Evolutionary conservation across 2,797 vertebrate species (phyloP).

Genomic region (Varecia variegata): DNA sequence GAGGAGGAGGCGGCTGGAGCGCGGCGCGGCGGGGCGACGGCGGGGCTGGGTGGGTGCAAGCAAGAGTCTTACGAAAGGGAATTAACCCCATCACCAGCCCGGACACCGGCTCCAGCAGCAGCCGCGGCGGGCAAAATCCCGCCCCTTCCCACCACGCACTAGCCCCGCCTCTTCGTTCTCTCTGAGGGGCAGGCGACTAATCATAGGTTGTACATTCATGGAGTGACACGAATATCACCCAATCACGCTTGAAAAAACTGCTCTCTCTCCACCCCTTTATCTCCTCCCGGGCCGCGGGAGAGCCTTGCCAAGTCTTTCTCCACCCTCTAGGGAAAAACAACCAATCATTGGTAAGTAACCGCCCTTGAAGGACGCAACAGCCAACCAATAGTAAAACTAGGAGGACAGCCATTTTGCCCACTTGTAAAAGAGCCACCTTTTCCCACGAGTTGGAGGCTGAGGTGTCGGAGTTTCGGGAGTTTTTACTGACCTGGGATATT

Average conservation of each 20-base stretch:
- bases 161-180: constrained; percentile 54
- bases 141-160: constrained; percentile 77
- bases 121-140: constrained; percentile 80
- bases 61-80: constrained; percentile 78
- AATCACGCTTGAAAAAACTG: neutral
- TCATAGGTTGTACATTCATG: neutral
- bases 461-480: constrained; percentile 39
- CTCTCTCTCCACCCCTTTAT: constrained; percentile 57
- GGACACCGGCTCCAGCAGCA: constrained; percentile 83
- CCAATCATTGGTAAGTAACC: constrained; percentile 69
- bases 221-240: neutral
- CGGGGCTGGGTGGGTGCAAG: constrained; percentile 75
- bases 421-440: constrained; percentile 73
- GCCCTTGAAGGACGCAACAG: constrained; percentile 46
- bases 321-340: constrained; percentile 46
- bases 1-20: constrained; percentile 72
- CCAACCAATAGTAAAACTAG: constrained; percentile 42
- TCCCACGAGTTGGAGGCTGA: constrained; percentile 70
- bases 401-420: constrained; percentile 76
- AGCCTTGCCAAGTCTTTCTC: constrained; percentile 49
- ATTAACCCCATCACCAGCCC: constrained; percentile 83
- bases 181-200: neutral
- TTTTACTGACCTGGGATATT: constrained; percentile 30
- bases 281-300: constrained; percentile 14
- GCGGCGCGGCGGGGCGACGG: constrained; percentile 70